Base-by-base conservation (phyloP, 2,888 invertebrate species). In the Epinotia bilunana region DNA sequence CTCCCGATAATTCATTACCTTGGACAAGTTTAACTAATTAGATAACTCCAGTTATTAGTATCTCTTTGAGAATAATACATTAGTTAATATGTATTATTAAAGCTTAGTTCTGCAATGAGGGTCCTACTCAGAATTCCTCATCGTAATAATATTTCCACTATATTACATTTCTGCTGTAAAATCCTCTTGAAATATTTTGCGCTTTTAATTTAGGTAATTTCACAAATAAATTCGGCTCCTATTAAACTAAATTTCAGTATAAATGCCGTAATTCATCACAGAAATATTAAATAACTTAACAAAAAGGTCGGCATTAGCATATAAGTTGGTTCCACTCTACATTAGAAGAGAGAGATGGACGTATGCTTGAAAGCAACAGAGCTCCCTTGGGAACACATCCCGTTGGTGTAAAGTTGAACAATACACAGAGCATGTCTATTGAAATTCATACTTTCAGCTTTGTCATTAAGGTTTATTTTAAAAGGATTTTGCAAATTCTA, bases 301-400 rank as follows among this genome's bases (percentile, higher is more conserved):
- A 70, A 70, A 63, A 71, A 71, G 61, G 61, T 62, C 70, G 11
- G 49, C 23, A 61, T 70, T 70, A 61, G 60, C 69, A 70, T 61
- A 28, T n/a, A 53, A 60, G 61, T 70, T 70, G 49, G 53, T n/a
- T 70, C 61, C 28, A 49, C 61, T 61, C 16, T n/a, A n/a, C n/a
- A n/a, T n/a, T 3, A 61, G 23, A 53, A 62, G 13, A 62, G 13
- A 7, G 33, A 28, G 70, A 61, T 18, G 13, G 6, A 13, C 20
- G 12, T 61, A 18, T 39, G 18, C 18, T 28, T n/a, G n/a, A n/a
- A 46, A 62, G 53, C 61, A 39, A 39, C 53, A 53, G n/a, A 43
- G 13, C 6, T 16, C 43, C 43, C 20, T 43, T 23, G 43, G 55
- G 58, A 68, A 43, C 3, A 18, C 3, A 13, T 68, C 4, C 43